Evolutionary conservation across 2,888 invertebrate genomes (phyloP), one percentile per base, ranked within the genome.

Genomic region (Malacosoma neustria): DNA sequence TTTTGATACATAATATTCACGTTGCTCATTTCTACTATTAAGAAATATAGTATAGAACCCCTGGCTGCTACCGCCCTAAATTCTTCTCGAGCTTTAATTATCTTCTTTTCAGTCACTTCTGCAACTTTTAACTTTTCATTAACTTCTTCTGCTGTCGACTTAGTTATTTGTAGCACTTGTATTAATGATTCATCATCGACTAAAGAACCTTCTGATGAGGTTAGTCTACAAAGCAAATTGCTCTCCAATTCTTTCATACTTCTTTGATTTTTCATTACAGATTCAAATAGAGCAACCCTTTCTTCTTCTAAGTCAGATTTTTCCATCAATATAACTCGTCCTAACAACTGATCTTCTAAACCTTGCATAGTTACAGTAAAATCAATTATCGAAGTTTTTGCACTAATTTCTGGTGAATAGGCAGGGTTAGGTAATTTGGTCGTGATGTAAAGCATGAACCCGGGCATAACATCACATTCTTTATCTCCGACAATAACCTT

Each of bases 1-100:
- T 97, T 98, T 73, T 98, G 98, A 65, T 98, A 98, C 98, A 98
- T 98, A 5, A 92, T 89, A 64, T 97, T 98, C 0, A 98, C 97
- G 63, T 96, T 93, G 59, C 95, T 95, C 97, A 98, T 97, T 84
- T 98, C 98, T 0, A 98, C 97, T 43, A 98, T 97, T 30, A 98
- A 87, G 68, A 98, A 98, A 65, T 98, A 98, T 1, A 98, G 81
- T 39, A 98, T 97, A 0, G 97, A 97, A 11, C 98, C 98, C 49
- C 98, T 88, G 0, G 95, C 94, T 2, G 98, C 98, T 1, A 98
- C 98, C 0, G 97, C 95, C 49, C 98, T 89, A 68, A 97, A 98
- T 69, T 98, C 98, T 79, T 98, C 98, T 39, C 98, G 88, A 0
- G 98, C 98, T 39, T 93, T 88, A 64, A 95, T 95, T 45, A 98